These are phyloP conservation scores for Altica lythri DNA, from an alignment of 2,888 invertebrate species.

Conservation along the genomic window DNA sequence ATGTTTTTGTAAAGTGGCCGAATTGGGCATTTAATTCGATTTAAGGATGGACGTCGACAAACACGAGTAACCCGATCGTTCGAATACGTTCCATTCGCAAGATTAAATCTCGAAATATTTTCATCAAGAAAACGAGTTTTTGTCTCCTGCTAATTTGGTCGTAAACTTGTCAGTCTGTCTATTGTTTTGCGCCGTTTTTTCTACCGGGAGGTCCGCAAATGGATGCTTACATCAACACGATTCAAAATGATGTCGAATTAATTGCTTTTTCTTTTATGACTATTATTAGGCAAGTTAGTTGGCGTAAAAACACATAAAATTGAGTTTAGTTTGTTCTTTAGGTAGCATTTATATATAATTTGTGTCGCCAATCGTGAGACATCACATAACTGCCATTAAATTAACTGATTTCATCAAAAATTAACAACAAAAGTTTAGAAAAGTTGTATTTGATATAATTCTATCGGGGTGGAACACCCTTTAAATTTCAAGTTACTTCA, in stretches of 20 bases:
- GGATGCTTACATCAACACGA: slow-evolving; percentile 16
- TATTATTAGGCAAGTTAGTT: not conserved
- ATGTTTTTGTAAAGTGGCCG: no score
- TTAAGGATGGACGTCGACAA: slow-evolving; percentile 11
- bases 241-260: slow-evolving; percentile 18
- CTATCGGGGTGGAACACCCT: no score
- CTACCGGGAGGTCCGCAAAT: slow-evolving; percentile 32
- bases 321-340: not conserved
- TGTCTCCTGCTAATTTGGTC: slow-evolving; percentile 40
- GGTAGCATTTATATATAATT: not conserved
- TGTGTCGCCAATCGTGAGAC: no score
- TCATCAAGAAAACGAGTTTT: slow-evolving; percentile 40
- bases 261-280: slow-evolving; percentile 3
- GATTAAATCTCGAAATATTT: slow-evolving; percentile 41
- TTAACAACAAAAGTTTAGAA: no score
- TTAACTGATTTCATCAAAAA: no score
- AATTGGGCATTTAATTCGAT: slow-evolving; percentile 14
- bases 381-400: no score
- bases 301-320: not conserved
- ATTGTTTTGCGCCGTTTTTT: slow-evolving; percentile 36
- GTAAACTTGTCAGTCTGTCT: slow-evolving; percentile 40
- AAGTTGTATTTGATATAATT: no score
- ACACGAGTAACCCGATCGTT: slow-evolving; percentile 24
- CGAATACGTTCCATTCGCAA: slow-evolving; percentile 21
- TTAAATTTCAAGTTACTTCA: no score